These are phyloP conservation scores for Drosophila diplacantha DNA, from an alignment of 2,888 invertebrate species.

Conservation along the genomic window DNA sequence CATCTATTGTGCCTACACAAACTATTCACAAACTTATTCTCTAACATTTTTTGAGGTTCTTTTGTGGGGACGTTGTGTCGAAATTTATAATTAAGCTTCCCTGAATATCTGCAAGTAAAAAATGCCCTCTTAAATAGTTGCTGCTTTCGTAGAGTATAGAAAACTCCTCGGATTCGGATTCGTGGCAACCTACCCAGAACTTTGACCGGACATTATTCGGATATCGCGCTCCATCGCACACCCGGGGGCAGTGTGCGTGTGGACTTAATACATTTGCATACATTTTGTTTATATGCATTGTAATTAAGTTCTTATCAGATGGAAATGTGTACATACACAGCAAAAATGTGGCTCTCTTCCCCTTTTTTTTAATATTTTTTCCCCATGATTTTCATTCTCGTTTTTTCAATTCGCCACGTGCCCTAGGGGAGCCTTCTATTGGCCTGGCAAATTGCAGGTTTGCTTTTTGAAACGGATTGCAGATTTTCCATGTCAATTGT, in stretches of 20 bases:
- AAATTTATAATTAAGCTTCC: too few species aligned
- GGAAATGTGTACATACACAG: constrained; percentile 43
- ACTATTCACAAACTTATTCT: too few species aligned
- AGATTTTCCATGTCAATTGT: constrained; percentile 65
- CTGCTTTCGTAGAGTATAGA: background rate
- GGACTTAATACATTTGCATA: constrained; percentile 62
- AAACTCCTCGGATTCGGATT: background rate
- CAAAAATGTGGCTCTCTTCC: constrained; percentile 31
- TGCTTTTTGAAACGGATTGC: constrained; percentile 23
- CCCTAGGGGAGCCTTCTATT: constrained; percentile 19
- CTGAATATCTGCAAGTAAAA: too few species aligned
- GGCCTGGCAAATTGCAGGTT: constrained; percentile 51
- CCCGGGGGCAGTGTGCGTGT: constrained; percentile 31
- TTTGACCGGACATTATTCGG: constrained; percentile 17
- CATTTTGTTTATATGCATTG: constrained; percentile 64
- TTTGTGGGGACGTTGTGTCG: too few species aligned
- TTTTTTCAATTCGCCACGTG: constrained; percentile 6
- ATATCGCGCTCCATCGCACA: constrained; percentile 14
- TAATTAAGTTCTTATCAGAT: constrained; percentile 72
- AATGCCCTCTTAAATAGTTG: too few species aligned
- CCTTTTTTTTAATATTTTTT: background rate
- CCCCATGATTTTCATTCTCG: background rate
- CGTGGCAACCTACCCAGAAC: background rate
- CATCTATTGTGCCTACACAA: too few species aligned
- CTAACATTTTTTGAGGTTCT: too few species aligned